Evolutionary conservation across 2,113 vertebrate genomes (phyloP).

Genomic region (Xenus cinereus): DNA sequence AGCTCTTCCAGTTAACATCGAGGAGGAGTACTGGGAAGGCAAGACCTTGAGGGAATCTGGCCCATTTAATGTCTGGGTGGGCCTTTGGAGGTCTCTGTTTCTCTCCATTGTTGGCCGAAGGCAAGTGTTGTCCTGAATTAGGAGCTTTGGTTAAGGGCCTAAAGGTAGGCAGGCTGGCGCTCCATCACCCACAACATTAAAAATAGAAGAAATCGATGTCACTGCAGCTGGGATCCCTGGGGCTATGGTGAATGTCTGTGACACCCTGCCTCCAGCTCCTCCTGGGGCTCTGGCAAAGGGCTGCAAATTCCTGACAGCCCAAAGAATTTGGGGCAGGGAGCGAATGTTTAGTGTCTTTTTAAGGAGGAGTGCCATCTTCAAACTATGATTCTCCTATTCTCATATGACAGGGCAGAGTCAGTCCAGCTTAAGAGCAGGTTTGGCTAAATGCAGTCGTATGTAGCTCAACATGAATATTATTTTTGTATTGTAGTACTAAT

Average conservation of each 20-base stretch:
- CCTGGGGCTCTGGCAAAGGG: not conserved
- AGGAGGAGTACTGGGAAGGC: not conserved
- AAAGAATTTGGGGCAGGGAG: not conserved
- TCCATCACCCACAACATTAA: not conserved
- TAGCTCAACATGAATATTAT: not conserved
- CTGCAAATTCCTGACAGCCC: not conserved
- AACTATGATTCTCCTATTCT: not conserved
- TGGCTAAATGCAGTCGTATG: not conserved
- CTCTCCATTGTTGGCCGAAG: not conserved
- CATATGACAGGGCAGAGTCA: not conserved
- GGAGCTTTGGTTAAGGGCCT: not conserved
- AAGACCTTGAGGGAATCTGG: not conserved
- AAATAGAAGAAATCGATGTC: not conserved
- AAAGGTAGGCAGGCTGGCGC: accelerated
- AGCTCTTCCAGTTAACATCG: not conserved
- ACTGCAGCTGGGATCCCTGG: not conserved
- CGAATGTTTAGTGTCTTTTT: not conserved
- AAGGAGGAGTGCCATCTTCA: not conserved
- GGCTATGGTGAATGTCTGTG: not conserved
- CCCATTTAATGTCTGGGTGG: not conserved
- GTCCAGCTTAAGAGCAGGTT: not conserved
- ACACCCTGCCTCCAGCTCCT: not conserved
- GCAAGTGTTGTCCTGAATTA: not conserved
- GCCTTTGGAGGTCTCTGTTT: not conserved
- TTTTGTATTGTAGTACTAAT: not conserved